phyloP scores from a whole-genome alignment of 64 coral and sea anemone species.

The Astreopora myriophthalma region DNA sequence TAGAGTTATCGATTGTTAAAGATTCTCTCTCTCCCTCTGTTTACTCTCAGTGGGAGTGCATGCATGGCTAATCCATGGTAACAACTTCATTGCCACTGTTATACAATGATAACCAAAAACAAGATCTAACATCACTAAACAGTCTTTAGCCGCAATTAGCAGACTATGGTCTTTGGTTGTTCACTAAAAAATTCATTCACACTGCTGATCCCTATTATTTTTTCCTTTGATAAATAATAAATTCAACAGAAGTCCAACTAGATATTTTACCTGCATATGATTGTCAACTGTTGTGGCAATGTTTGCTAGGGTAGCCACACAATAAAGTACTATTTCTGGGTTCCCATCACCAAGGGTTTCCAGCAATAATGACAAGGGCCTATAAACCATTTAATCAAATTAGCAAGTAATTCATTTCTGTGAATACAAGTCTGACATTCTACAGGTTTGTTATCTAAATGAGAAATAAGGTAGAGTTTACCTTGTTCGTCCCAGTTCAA shows the following conservation, averaged over 20 bases:
- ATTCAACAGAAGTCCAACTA: no score
- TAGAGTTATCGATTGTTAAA: no score
- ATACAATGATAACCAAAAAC: not conserved
- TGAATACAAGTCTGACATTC: not conserved
- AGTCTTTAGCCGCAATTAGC: no score
- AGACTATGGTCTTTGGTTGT: no score
- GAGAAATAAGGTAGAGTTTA: not conserved
- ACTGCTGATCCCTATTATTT: no score
- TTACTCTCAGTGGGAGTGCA: no score
- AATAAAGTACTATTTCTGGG: slow-evolving; percentile 81
- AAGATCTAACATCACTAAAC: not conserved
- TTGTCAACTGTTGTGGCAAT: slow-evolving; percentile 84
- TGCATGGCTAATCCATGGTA: no score
- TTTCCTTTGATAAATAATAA: not conserved
- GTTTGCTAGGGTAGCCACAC: slow-evolving; percentile 85
- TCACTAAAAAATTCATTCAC: no score
- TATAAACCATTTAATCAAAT: not conserved
- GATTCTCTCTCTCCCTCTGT: no score
- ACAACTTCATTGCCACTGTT: no score
- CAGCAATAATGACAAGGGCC: slow-evolving; percentile 68
- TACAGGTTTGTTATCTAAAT: no score
- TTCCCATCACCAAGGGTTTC: slow-evolving; percentile 84
- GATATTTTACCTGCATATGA: slow-evolving; percentile 84
- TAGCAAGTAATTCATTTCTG: not conserved
- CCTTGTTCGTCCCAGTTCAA: slow-evolving; percentile 86